phyloP scores from a whole-genome alignment of 2,888 invertebrate species.

The Anthophora plumipes region DNA sequence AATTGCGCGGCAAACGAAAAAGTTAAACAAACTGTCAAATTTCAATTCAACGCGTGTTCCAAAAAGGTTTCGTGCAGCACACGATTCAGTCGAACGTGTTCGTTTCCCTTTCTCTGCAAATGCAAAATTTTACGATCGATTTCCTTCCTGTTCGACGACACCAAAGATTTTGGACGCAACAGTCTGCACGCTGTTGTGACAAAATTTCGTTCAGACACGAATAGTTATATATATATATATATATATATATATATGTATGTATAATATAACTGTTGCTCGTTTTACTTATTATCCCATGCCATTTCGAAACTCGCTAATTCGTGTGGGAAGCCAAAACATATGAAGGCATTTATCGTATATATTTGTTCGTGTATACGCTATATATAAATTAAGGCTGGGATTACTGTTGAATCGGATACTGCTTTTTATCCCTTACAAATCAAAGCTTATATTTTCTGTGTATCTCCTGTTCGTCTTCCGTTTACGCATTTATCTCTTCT shows the following conservation, averaged over 20 bases:
- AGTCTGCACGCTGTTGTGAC: constrained; percentile 22
- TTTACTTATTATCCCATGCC: constrained; percentile 62
- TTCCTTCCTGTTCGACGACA: constrained; percentile 4
- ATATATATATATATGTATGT: no score
- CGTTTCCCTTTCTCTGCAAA: constrained; percentile 2
- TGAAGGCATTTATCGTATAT: constrained; percentile 82
- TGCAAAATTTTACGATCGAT: constrained; percentile 10
- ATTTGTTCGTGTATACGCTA: constrained; percentile 64
- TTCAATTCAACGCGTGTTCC: neutral
- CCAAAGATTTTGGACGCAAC: constrained; percentile 15
- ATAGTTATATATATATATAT: no score
- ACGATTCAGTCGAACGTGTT: constrained; percentile 18
- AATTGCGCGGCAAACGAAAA: constrained; percentile 11
- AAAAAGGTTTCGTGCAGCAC: constrained; percentile 12
- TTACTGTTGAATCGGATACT: constrained; percentile 49
- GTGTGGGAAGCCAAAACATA: constrained; percentile 83
- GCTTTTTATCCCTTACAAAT: constrained; percentile 48
- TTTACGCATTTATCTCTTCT: constrained; percentile 5
- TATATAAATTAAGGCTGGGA: constrained; percentile 63
- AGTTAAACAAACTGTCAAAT: neutral
- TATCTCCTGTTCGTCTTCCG: constrained; percentile 8
- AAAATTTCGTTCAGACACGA: constrained; percentile 36
- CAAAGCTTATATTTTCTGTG: constrained; percentile 38
- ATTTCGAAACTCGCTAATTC: constrained; percentile 68
- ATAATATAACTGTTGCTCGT: constrained; percentile 31